These are phyloP conservation scores for Psammodynastes pulverulentus DNA, from an alignment of 2,113 vertebrate genomes.

Conservation along the genomic window DNA sequence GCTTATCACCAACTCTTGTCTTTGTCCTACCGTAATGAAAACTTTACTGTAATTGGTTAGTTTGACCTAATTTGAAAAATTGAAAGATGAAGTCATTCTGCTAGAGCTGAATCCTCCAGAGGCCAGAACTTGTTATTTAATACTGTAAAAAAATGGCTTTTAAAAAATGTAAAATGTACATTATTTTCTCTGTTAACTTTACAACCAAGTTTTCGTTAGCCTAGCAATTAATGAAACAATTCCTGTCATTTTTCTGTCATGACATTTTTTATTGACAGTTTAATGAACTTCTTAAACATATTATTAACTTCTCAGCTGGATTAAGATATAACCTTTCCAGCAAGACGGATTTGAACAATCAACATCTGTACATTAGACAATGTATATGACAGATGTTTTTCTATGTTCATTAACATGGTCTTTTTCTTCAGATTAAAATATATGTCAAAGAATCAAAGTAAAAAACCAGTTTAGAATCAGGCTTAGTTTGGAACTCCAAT, in stretches of 20 bases:
- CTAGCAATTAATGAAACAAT: constrained; percentile 10
- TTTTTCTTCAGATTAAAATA: background rate
- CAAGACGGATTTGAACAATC: background rate
- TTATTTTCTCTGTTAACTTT: constrained; percentile 10
- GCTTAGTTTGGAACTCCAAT: background rate
- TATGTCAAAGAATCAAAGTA: background rate
- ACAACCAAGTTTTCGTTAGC: constrained; percentile 24
- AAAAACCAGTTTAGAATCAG: background rate
- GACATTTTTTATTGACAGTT: background rate
- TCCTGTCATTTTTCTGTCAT: constrained; percentile 8
- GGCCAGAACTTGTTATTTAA: constrained; percentile 11
- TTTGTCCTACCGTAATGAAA: constrained; percentile 26
- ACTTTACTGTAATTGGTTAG: constrained; percentile 17
- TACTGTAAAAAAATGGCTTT: background rate
- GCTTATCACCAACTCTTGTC: background rate
- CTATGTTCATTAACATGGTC: background rate
- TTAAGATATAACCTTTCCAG: background rate
- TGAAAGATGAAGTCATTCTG: background rate
- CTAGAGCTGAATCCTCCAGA: background rate
- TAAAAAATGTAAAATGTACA: constrained; percentile 16
- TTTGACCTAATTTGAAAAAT: constrained; percentile 19
- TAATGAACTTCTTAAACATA: background rate
- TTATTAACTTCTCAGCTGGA: background rate
- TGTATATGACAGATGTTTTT: background rate
- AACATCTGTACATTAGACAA: background rate